Base-by-base conservation (phyloP, 2,888 invertebrate species). In the Petrolisthes manimaculis region DNA sequence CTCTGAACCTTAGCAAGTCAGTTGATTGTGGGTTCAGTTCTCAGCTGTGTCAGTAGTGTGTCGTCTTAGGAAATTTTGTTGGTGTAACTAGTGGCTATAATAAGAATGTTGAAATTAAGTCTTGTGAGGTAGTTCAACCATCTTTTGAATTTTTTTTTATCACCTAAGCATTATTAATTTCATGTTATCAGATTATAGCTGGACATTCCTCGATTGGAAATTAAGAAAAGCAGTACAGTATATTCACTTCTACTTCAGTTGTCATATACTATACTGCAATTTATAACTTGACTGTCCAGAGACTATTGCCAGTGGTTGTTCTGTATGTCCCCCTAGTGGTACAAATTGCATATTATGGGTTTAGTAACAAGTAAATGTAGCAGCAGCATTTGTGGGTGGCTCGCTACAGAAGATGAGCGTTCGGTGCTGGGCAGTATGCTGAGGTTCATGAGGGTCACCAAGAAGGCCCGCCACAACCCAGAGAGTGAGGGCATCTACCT, bases 351-450 rank as follows among this genome's bases (percentile, higher is more conserved):
- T 37, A 37, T 37, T 37, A 37, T n/a, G 71, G 14, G 61, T 74
- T 74, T 74, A 37, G 77, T 53, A 51, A 74, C 54, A 24, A 74
- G 83, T 74, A 74, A 74, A 21, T 24, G 18, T 37, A 24, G 55
- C 55, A 21, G 80, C 56, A 56, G 56, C 24, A 67, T 67, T 14
- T 81, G 67, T 81, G 81, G 81, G 80, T 37, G 37, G 77, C 14
- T n/a, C 14, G 55, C 55, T 61, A 18, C 91, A 86, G 93, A 93
- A 91, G 94, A 94, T 91, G 94, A 94, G 91, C 93, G 94, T 91
- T 97, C 97, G 74, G 97, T 97, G 95, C 94, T 98, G 91, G 96
- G 97, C 92, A 96, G 96, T 92, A 96, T 98, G 96, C 96, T 98
- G 93, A 96, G 97, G 91, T 98, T 98, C 93, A 98, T 98, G 96